Base-by-base conservation (phyloP, 2,888 invertebrate genomes). In the Drosophila meridiana region DNA sequence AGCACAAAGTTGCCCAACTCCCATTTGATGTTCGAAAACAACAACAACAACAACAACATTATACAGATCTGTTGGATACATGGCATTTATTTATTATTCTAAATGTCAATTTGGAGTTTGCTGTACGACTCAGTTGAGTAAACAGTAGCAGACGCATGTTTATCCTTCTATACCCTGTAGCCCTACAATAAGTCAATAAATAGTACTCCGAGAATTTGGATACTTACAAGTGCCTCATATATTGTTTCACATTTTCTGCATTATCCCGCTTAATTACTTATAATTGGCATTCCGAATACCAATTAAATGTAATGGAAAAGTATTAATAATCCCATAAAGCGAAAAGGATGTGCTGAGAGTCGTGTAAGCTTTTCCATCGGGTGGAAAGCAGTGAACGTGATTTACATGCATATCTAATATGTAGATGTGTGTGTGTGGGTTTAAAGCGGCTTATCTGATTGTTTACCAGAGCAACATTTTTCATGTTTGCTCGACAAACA, bases 91-190 rank as follows among this genome's bases (percentile, higher is more conserved):
- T 87, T 89, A 90, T 87, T 90, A 89, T 82, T 75, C 90, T 78
- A 89, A 87, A 87, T 87, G 91, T 90, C 87, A 87, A 87, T 90
- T 90, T 90, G 50, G 78, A 81, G 76, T 85, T 88, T 90, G 69
- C 66, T 73, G 69, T 86, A 81, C 70, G 73, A 84, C 85, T 87
- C 83, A 74, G 71, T 68, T 63, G 36, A 56, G 69, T 62, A 66
- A 69, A 80, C 67, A 66, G 45, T 53, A n/a, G 45, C 50, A 50
- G 67, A 61, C 43, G 20, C 55, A 53, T 45, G 65, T 48, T 20
- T n/a, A 62, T 56, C 57, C 48, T 40, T n/a, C 43, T n/a, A 69
- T 80, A 60, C 76, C 69, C 76, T 69, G 52, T 34, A 34, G n/a
- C 32, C 6, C 4, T 3, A 14, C 4, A 8, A 30, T 13, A 26